Evolutionary conservation across 2,797 vertebrate species (phyloP).

Genomic region (Acipenser oxyrinchus): DNA sequence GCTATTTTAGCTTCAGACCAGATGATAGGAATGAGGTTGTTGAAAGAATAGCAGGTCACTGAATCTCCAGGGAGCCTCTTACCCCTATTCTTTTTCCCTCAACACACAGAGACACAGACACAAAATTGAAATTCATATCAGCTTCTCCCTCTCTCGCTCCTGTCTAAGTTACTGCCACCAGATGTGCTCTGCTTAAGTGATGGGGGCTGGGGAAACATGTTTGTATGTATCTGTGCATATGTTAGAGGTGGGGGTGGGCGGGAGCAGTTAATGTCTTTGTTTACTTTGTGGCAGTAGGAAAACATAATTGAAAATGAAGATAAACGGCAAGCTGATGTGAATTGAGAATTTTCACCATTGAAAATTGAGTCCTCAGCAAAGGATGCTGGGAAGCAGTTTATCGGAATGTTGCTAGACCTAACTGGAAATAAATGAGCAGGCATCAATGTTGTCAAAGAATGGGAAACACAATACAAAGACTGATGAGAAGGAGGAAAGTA

Average conservation of each 20-base stretch:
- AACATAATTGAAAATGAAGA: slow-evolving; percentile 11
- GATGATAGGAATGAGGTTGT: slow-evolving; percentile 9
- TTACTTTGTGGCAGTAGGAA: slow-evolving; percentile 11
- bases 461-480: neutral
- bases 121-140: slow-evolving; percentile 4
- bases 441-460: neutral
- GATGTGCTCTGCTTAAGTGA: neutral
- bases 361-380: slow-evolving; percentile 14
- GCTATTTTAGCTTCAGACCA: neutral
- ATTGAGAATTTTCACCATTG: slow-evolving; percentile 7
- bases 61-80: slow-evolving; percentile 1
- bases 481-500: slow-evolving; percentile 12
- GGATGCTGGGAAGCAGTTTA: slow-evolving; percentile 8
- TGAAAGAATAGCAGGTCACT: slow-evolving; percentile 6
- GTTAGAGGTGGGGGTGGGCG: slow-evolving; percentile 26
- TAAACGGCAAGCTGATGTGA: slow-evolving; percentile 11
- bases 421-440: slow-evolving; percentile 10
- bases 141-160: too few relatives aligned
- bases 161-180: neutral
- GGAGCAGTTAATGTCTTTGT: slow-evolving; percentile 27
- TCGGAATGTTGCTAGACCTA: neutral
- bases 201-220: too few relatives aligned
- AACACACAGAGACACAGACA: neutral
- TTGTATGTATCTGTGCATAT: too few relatives aligned
- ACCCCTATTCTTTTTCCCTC: neutral